Base-by-base conservation (phyloP, 2,888 invertebrate species). In the Ornithoptera priamus region DNA sequence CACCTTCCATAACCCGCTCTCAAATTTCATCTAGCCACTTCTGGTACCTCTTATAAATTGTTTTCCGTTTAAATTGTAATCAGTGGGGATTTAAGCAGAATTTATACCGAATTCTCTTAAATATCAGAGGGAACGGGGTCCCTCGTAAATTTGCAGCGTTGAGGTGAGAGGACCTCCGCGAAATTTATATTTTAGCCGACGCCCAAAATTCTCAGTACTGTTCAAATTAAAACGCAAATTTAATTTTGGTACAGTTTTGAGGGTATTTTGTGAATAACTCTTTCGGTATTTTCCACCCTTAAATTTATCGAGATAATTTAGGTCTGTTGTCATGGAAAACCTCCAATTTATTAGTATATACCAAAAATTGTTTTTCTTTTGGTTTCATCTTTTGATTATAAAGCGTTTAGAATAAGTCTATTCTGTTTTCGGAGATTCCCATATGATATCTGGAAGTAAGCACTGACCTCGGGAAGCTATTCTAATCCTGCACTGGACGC, bases 41-140 rank as follows among this genome's bases (percentile, higher is more conserved):
- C 67, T 46, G 62, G 42, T 57, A 10, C 39, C 39, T 39, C 39
- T 24, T 59, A 15, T 66, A 62, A 20, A 42, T 22, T 62, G 18
- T 61, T 61, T 68, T 58, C 62, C 62, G 58, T 65, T 72, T 67
- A 74, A 71, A 68, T 72, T 69, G 74, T 76, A 75, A 77, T 77
- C 73, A 75, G 71, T 70, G 56, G 70, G 71, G 72, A 70, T 72
- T 73, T 73, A 73, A 74, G 71, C 73, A 65, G 72, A 76, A 76
- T 76, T 75, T 71, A 75, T 75, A 72, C 72, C 66, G 72, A 75
- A 75, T 74, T 77, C 72, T 73, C 73, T 71, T 72, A 77, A 79
- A 76, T 77, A 74, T 72, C 78, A 76, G 74, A 74, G 73, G 71
- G 72, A 72, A 67, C 62, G 39, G 46, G 58, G 39, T 57, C 57